Percentiles rank a stretch among this genome's conserved stretches.
These are phyloP conservation scores for Drosophila kohkoa DNA, from an alignment of 1,140 invertebrate species.

Conservation along the genomic window DNA sequence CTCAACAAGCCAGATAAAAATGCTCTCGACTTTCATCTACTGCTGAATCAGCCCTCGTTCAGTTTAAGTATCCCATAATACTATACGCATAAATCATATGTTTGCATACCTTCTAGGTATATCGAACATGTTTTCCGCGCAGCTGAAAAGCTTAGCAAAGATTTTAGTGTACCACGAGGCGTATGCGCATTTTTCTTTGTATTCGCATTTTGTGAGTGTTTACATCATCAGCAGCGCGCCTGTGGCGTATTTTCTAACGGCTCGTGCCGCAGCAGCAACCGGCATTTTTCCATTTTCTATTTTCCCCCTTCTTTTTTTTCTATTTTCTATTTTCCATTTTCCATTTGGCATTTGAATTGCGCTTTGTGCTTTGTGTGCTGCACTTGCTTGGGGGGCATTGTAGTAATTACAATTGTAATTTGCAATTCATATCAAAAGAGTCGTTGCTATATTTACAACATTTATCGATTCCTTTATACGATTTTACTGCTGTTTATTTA, in stretches of 20 bases:
- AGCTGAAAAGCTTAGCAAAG: constrained; percentile 27
- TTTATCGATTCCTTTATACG: constrained; percentile 75
- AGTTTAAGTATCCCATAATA: neutral
- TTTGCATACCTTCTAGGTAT: neutral
- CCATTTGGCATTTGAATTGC: constrained; percentile 43
- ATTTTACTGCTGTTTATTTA: constrained; percentile 68
- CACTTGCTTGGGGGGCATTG: constrained; percentile 49
- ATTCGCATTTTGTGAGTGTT: constrained; percentile 36
- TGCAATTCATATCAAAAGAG: constrained; percentile 74
- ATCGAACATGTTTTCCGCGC: neutral
- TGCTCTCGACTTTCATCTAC: neutral
- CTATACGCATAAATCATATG: neutral
- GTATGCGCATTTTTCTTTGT: constrained; percentile 53
- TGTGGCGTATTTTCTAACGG: constrained; percentile 43
- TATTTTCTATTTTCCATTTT: constrained; percentile 22
- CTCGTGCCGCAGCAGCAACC: constrained; percentile 12
- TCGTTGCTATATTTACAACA: constrained; percentile 70
- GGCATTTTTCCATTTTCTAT: constrained; percentile 36
- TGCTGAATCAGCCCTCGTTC: neutral
- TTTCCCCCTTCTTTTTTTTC: constrained; percentile 22
- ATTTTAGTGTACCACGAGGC: constrained; percentile 32
- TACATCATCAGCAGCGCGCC: constrained; percentile 51
- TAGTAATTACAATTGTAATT: constrained; percentile 69
- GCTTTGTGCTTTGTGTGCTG: constrained; percentile 39
- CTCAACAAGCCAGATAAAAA: neutral